phyloP scores from a whole-genome alignment of 2,888 invertebrate genomes.

The Podabrus alpinus region DNA sequence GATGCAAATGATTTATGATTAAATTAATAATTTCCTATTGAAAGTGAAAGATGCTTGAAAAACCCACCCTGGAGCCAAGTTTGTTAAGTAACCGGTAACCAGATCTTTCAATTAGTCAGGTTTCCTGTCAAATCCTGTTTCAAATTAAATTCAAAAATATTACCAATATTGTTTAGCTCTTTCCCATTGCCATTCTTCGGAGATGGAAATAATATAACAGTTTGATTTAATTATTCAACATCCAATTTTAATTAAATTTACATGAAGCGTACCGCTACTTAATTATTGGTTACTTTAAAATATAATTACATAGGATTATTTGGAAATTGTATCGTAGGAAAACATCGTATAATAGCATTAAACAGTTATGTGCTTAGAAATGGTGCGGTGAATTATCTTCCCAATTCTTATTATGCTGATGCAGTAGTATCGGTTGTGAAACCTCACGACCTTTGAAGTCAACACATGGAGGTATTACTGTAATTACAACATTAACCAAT shows the following conservation, averaged over 20 bases:
- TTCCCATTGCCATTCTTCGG: neutral
- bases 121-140: neutral
- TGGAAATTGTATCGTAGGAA: neutral
- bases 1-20: neutral
- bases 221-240: neutral
- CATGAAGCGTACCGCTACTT: neutral
- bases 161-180: neutral
- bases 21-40: neutral
- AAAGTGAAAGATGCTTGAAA: neutral
- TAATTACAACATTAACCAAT: neutral
- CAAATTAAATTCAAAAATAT: neutral
- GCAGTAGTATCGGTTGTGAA: neutral
- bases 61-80: neutral
- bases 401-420: neutral
- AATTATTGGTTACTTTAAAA: neutral
- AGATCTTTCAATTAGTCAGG: neutral
- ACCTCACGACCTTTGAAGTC: neutral
- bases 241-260: neutral
- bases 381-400: neutral
- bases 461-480: neutral
- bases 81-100: neutral
- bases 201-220: neutral
- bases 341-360: neutral
- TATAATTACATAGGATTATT: neutral
- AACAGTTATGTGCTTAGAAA: neutral